Evolutionary conservation across 2,113 vertebrate genomes (phyloP), one percentile per base, ranked within the genome.

Genomic region (Salvelinus sp.): DNA sequence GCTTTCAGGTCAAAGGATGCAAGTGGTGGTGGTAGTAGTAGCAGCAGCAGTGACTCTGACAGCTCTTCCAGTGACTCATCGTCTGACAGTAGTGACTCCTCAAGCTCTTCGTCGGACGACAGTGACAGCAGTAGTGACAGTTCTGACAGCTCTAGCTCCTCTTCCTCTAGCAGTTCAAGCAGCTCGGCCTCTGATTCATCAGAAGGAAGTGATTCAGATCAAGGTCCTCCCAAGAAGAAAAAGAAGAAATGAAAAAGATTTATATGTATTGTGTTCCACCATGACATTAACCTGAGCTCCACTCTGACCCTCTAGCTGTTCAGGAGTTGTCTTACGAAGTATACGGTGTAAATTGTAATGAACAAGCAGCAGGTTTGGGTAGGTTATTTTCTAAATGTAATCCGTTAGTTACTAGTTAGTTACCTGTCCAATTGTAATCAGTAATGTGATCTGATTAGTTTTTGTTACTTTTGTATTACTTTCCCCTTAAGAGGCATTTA

Each of bases 161-260:
- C 95, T 0, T 92, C 93, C 64, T 95, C 95, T 69, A 95, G 91
- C 78, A 85, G 88, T 83, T 94, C 94, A n/a, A 94, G 94, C 1
- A 96, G 95, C 70, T 98, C 97, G 0, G 91, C 90, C 38, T 44
- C 38, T 44, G 38, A 93, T 75, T 95, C 95, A 1, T 93, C 88
- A 33, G 95, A 94, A 69, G 94, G 94, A 87, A 97, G 95, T 75
- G 96, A 95, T 18, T 97, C 97, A 1, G 96, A 97, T 64, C 94
- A 96, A 0, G 96, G 95, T 44, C 96, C 95, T 2, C 96, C 94
- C 0, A 97, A 92, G 89, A 99, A 96, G 80, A 97, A 93, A 87
- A 98, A 95, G 88, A 98, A 98, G 91, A 95, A 95, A 88, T 96
- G 91, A 81, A 83, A 23, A 7, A 69, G 70, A 54, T 54, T 23